Evolutionary conservation across 2,113 vertebrate species (phyloP).

Genomic region (Oncorhynchus masou): DNA sequence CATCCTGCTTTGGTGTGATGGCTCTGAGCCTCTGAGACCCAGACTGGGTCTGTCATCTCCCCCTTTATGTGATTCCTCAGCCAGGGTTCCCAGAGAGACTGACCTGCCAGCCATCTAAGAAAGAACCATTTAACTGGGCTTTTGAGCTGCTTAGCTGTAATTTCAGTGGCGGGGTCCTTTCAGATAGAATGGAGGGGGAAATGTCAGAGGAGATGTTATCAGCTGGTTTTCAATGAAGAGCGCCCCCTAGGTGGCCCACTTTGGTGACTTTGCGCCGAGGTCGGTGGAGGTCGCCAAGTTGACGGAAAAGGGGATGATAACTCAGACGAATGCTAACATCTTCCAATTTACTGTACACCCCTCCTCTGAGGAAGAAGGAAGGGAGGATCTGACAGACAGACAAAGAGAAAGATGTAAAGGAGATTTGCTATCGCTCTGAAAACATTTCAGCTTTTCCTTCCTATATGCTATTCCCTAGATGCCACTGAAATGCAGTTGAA

Average conservation of each 20-base stretch:
- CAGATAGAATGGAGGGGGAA: conserved; percentile 64
- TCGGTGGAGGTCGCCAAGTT: conserved; percentile 23
- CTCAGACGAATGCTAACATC: conserved; percentile 19
- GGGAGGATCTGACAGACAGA: not conserved
- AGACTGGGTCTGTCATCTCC: conserved; percentile 39
- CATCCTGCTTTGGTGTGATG: conserved; percentile 23
- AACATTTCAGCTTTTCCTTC: no score
- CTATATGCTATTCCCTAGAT: no score
- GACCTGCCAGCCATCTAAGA: conserved; percentile 44
- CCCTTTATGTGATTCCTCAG: conserved; percentile 22
- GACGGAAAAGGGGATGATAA: conserved; percentile 10
- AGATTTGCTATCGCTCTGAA: not conserved
- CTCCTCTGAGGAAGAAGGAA: not conserved
- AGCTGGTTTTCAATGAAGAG: conserved; percentile 28
- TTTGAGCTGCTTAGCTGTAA: conserved; percentile 56
- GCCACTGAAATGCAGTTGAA: no score
- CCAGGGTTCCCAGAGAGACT: conserved; percentile 26
- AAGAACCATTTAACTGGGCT: conserved; percentile 55
- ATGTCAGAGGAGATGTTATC: conserved; percentile 75
- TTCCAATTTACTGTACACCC: not conserved
- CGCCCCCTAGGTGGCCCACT: conserved; percentile 50
- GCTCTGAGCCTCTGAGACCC: conserved; percentile 4
- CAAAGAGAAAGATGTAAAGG: not conserved
- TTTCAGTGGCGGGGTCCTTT: conserved; percentile 44
- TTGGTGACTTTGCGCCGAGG: conserved; percentile 38